Evolutionary conservation across 92 coral and sea anemone species (phyloP), one percentile per base, ranked within the genome.

Genomic region (Micromussa lordhowensis): DNA sequence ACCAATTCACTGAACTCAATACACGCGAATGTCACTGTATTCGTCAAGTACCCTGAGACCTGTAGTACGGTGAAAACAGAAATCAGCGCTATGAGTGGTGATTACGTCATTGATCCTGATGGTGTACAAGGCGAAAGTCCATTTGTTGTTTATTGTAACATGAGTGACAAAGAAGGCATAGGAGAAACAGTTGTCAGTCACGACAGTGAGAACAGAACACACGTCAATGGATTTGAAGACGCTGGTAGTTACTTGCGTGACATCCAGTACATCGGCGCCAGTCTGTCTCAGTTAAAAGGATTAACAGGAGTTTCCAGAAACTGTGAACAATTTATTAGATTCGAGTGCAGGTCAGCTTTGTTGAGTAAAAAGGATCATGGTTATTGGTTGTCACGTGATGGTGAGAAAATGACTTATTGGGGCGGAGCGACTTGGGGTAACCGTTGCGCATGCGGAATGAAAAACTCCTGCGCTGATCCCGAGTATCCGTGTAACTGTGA

Each of bases 131-230:
- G 54, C 17, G 70, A 32, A 16, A 3, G 8, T 74, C 72, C 89
- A 35, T 26, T 85, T 74, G 12, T 31, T 74, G 89, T 35, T 30
- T 85, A 19, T 48, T 85, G 89, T 54, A 54, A 85, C 32, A 85
- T 85, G 89, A 76, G 40, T 15, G 78, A 66, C 78, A 57, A 75
- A 75, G 80, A 32, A 15, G 80, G 80, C 19, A 12, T 75, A 38
- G 80, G 80, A 75, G 80, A 38, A 83, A 85, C 89, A 85, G 80
- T 51, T 78, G 80, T 85, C 49, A 80, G 89, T 55, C 89, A 85
- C 48, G 83, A 85, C 82, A 88, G 91, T 28, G 91, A 82, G 29
- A 36, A 58, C 28, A 82, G 88, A 63, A 75, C 61, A 16, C 78
- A 38, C 15, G 74, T 85, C 22, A 35, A 1, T 24, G 82, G 91